phyloP scores from a whole-genome alignment of 2,113 vertebrate genomes.

The Turnix velox region DNA sequence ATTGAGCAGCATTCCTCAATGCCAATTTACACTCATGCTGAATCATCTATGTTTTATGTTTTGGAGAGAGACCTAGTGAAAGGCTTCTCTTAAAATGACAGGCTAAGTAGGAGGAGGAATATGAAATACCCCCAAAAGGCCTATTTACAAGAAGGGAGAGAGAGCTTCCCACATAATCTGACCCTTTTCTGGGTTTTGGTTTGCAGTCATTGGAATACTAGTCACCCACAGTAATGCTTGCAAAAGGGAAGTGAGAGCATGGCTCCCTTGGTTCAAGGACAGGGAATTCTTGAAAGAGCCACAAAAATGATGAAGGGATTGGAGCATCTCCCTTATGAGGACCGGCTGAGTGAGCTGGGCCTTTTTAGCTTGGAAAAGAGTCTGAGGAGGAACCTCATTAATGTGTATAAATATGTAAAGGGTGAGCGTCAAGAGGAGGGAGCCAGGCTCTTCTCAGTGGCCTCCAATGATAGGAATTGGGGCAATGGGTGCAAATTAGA shows the following conservation, averaged over 20 bases:
- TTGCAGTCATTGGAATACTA: neutral
- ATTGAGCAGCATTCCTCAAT: neutral
- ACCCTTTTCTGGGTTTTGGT: neutral
- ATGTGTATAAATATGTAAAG: no score
- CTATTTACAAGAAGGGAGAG: neutral
- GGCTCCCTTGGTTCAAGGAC: no score
- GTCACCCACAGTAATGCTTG: neutral
- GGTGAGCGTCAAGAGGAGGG: no score
- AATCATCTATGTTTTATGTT: neutral
- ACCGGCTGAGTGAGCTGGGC: no score
- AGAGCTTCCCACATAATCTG: neutral
- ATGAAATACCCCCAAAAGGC: neutral
- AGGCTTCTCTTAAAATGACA: neutral
- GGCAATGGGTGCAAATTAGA: no score
- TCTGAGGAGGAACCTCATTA: no score
- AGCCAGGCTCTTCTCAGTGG: no score
- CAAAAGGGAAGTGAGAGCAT: neutral
- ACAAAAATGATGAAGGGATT: no score
- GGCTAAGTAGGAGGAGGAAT: neutral
- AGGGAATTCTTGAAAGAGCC: no score
- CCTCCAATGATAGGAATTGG: no score
- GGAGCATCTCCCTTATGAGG: no score
- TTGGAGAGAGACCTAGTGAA: neutral
- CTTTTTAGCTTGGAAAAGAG: no score
- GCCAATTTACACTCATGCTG: neutral